Percentiles rank a stretch among this genome's conserved stretches.
Conservation (phyloP, 1,140 invertebrate genomes). For the Periplaneta americana region DNA sequence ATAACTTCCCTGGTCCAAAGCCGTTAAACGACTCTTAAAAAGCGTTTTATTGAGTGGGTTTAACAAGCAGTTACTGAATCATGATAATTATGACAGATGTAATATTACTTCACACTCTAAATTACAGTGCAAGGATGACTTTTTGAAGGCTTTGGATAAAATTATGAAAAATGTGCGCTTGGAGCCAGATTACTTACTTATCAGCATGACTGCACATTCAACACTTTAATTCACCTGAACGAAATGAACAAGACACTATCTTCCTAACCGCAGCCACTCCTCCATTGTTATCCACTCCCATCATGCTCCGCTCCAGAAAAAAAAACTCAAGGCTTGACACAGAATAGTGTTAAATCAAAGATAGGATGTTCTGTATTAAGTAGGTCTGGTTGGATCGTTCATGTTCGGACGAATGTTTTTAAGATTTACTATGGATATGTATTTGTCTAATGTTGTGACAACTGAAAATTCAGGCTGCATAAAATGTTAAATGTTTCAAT, state of each 20-base stretch:
- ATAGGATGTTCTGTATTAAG: no score
- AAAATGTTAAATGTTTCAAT: no score
- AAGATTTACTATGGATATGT: no score
- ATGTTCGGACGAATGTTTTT: no score
- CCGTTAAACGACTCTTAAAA: no score
- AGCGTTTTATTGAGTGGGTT: background rate
- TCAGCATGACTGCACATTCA: background rate
- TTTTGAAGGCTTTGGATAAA: background rate
- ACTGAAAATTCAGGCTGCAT: no score
- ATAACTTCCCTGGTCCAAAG: no score
- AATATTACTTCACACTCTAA: background rate
- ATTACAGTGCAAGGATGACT: background rate
- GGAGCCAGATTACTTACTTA: background rate
- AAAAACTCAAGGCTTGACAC: no score
- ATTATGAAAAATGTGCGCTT: background rate
- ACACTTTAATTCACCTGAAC: background rate
- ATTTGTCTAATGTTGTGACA: no score
- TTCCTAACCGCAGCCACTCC: background rate
- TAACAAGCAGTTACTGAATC: background rate
- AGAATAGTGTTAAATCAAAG: no score
- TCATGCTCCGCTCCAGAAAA: background rate
- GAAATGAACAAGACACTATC: background rate
- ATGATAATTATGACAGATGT: background rate
- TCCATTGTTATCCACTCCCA: background rate
- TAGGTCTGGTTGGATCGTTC: no score